Evolutionary conservation across 2,113 vertebrate genomes (phyloP).

Genomic region (Siniperca knerii): DNA sequence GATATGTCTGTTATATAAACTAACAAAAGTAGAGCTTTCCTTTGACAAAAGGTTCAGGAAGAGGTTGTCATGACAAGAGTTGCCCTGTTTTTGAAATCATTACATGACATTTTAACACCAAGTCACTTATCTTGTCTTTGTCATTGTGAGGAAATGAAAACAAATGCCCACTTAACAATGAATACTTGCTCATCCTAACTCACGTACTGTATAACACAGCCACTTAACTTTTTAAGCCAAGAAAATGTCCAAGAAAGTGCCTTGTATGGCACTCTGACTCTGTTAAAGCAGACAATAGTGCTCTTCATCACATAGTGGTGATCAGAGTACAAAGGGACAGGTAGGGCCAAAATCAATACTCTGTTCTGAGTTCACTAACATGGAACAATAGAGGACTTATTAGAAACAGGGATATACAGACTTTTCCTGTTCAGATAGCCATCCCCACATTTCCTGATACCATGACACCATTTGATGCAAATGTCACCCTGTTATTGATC

Average conservation of each 20-base stretch:
- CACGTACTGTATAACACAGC: neutral
- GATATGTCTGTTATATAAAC: neutral
- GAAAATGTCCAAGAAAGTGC: neutral
- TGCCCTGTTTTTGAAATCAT: neutral
- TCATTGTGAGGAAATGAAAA: neutral
- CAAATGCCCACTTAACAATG: neutral
- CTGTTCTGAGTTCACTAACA: constrained; percentile 9
- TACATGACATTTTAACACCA: constrained; percentile 1
- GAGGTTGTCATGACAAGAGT: neutral
- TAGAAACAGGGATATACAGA: constrained; percentile 3
- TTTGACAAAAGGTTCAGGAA: neutral
- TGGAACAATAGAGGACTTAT: constrained; percentile 26
- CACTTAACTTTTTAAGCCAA: neutral
- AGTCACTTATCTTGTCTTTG: constrained; percentile 13
- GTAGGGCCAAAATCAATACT: constrained; percentile 41
- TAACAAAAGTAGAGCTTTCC: neutral
- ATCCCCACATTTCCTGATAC: neutral
- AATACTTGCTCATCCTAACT: neutral
- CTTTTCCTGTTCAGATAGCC: neutral
- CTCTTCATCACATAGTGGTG: neutral
- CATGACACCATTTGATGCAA: neutral
- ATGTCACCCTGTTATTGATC: constrained; percentile 12
- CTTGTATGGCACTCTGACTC: neutral
- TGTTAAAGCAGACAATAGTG: constrained; percentile 24
- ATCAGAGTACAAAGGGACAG: neutral